Base-by-base conservation (phyloP, 2,113 vertebrate species). In the Gnathonemus echidnorhynchus region DNA sequence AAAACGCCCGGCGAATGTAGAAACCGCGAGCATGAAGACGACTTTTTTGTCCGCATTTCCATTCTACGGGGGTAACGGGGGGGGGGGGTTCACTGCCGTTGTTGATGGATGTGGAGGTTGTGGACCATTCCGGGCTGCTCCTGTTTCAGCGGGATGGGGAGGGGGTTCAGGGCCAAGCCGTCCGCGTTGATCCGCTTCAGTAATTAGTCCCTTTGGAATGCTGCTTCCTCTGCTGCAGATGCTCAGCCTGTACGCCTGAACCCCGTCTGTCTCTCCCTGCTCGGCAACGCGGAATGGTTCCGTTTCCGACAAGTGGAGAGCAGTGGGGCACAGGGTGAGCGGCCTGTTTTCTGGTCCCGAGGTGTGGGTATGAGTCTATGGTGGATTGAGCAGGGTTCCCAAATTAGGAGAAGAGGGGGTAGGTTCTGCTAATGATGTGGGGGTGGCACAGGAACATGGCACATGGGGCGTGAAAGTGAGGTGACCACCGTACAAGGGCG, bases 151-250 rank as follows among this genome's bases (percentile, higher is more conserved):
- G 46, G 84, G 49, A 87, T 58, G 58, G 0, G 24, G 45, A n/a
- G 53, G 19, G n/a, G 56, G 83, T 21, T 86, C 21, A 5, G n/a
- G 50, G 11, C 85, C 62, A 1, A 49, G 85, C 46, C 21, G 11
- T 15, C 45, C 45, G 42, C 46, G 31, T 39, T 31, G 66, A 35
- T 77, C 27, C 35, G 11, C 58, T 45, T 66, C 50, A 27, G 46
- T 90, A 90, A 90, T 90, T 90, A 90, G 86, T 90, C 89, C 89
- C 89, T 80, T 90, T 83, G 89, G 89, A 90, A 88, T 90, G 27
- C 62, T 11, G n/a, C 31, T 45, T 88, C 86, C 62, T 88, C 49
- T n/a, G 52, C 66, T 58, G 66, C 66, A 90, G 89, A 87, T 90
- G 89, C 85, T 90, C 45, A 5, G 48, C 17, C 42, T 21, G 3